These are phyloP conservation scores for Enteromius mattozi DNA, from an alignment of 2,797 vertebrate genomes.

Conservation along the genomic window DNA sequence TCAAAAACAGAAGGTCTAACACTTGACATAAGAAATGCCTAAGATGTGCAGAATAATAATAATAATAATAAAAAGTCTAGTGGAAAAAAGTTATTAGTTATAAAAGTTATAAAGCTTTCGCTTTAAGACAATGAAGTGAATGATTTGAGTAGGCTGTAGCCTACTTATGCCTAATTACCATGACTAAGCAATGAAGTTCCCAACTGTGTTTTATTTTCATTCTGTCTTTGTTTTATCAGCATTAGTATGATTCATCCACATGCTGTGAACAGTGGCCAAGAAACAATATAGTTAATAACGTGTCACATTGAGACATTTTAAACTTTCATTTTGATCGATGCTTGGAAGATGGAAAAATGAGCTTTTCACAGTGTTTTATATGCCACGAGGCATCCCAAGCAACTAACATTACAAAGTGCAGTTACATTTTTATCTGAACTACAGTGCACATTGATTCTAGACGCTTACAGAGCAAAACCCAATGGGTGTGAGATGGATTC, in stretches of 20 bases:
- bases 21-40: neutral
- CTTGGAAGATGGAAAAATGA: neutral
- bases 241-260: conserved; percentile 30
- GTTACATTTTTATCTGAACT: conserved; percentile 16
- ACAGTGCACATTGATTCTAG: conserved; percentile 21
- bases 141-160: conserved; percentile 30
- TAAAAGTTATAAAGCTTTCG: neutral
- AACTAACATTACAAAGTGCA: neutral
- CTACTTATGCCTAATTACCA: conserved; percentile 26
- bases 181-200: conserved; percentile 25
- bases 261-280: conserved; percentile 31
- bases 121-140: conserved; percentile 34
- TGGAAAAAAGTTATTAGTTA: neutral
- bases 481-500: conserved; percentile 3
- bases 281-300: conserved; percentile 39
- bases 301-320: conserved; percentile 29
- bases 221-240: conserved; percentile 35
- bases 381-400: neutral
- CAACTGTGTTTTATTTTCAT: conserved; percentile 28
- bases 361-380: conserved; percentile 9
- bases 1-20: neutral
- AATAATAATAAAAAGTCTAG: no score
- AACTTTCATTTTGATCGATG: conserved; percentile 35
- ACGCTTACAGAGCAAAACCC: conserved; percentile 6
- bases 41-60: neutral